A percentile compares a stretch with the other conserved stretches of the same genome.
These are phyloP conservation scores for Petrophora chlorosata DNA, from an alignment of 2,888 invertebrate genomes.

Conservation along the genomic window DNA sequence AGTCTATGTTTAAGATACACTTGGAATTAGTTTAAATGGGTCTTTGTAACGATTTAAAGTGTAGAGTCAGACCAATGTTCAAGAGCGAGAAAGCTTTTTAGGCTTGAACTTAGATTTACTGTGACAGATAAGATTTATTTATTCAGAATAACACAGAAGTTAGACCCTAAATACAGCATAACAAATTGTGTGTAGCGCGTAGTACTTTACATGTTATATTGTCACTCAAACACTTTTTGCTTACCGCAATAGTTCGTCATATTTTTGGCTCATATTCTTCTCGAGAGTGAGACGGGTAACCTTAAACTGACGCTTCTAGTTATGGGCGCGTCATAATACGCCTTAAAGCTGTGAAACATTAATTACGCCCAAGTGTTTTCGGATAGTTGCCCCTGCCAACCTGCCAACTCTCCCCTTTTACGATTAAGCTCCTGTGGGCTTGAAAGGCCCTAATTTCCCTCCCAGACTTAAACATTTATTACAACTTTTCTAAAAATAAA, in stretches of 20 bases:
- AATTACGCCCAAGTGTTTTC: constrained; percentile 51
- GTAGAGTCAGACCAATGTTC: constrained; percentile 9
- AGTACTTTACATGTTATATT: no score
- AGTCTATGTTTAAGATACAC: constrained; percentile 22
- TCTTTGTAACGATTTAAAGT: constrained; percentile 4
- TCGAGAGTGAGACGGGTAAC: no score
- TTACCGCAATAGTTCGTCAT: no score
- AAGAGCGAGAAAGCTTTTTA: background rate
- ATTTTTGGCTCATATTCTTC: no score
- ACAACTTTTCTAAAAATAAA: background rate
- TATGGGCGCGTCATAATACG: constrained; percentile 36
- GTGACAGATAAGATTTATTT: no score
- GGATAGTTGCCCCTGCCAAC: constrained; percentile 37
- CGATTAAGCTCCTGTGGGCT: constrained; percentile 23
- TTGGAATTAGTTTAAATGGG: constrained; percentile 6
- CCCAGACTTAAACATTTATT: background rate
- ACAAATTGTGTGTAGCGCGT: no score
- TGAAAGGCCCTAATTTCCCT: background rate
- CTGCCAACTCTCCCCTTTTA: constrained; percentile 37
- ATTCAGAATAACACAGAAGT: no score
- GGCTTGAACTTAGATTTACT: background rate
- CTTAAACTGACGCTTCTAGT: background rate
- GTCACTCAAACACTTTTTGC: no score
- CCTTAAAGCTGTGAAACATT: constrained; percentile 41
- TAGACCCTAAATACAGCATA: no score